Evolutionary conservation across 2,797 vertebrate genomes (phyloP).

Genomic region (Parauchenoglanis punctatus): DNA sequence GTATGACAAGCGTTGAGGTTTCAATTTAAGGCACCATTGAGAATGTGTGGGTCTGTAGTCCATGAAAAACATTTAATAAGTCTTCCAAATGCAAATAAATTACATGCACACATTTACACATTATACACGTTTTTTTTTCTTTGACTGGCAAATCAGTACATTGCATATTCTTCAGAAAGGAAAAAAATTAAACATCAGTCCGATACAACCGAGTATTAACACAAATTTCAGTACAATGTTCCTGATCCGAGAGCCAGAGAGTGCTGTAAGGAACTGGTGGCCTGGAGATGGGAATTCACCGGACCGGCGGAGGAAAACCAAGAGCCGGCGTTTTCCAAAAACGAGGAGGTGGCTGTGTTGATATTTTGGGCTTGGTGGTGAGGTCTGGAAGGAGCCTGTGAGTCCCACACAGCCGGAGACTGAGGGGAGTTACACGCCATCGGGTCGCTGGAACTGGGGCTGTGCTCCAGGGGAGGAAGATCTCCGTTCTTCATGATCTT

Average conservation of each 20-base stretch:
- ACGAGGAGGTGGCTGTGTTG: slow-evolving; percentile 87
- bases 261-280: slow-evolving; percentile 92
- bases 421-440: slow-evolving; percentile 99
- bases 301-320: slow-evolving; percentile 88
- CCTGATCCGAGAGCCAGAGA: slow-evolving; percentile 93
- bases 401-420: slow-evolving; percentile 96
- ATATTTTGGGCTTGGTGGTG: slow-evolving; percentile 89
- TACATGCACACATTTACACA: slow-evolving; percentile 99
- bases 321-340: slow-evolving; percentile 91
- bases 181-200: slow-evolving; percentile 88
- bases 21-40: slow-evolving; percentile 88
- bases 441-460: slow-evolving; percentile 97
- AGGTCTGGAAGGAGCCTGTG: slow-evolving; percentile 89
- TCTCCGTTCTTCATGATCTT: slow-evolving; percentile 99
- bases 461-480: slow-evolving; percentile 91
- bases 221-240: slow-evolving; percentile 91
- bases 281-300: slow-evolving; percentile 89
- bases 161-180: slow-evolving; percentile 90
- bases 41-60: slow-evolving; percentile 88
- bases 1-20: slow-evolving; percentile 84
- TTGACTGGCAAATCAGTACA: slow-evolving; percentile 86
- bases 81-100: slow-evolving; percentile 99
- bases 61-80: slow-evolving; percentile 86
- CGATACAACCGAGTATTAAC: slow-evolving; percentile 74
- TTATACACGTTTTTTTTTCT: slow-evolving; percentile 73